Conservation (phyloP, 2,797 vertebrate species). For the Stomatorhinus walkeri region DNA sequence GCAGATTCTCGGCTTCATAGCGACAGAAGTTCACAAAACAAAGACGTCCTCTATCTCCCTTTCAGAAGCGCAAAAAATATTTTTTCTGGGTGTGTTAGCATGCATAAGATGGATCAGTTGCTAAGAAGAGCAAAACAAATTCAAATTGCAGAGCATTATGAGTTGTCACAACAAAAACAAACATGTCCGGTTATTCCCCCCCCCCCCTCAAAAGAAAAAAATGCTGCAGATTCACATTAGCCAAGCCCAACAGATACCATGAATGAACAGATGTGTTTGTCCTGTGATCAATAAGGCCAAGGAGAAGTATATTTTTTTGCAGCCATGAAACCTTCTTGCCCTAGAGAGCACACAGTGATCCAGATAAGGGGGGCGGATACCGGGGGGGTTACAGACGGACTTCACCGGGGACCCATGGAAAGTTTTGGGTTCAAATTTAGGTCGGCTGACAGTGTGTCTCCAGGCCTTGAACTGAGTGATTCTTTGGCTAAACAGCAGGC, state of each 20-base stretch:
- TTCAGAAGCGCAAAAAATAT: neutral
- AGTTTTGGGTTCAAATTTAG: neutral
- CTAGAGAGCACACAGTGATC: neutral
- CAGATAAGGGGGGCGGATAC: neutral
- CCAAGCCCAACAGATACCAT: neutral
- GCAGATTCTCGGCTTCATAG: neutral
- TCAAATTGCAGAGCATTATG: neutral
- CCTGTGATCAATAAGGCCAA: neutral
- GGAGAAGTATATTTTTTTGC: neutral
- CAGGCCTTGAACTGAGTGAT: neutral
- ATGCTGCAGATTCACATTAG: neutral
- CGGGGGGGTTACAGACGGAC: neutral
- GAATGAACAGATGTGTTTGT: neutral
- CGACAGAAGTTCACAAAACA: neutral
- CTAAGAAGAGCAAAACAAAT: neutral
- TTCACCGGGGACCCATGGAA: neutral
- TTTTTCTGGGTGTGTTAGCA: neutral
- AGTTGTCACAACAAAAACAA: neutral
- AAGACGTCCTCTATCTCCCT: neutral
- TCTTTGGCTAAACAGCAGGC: neutral
- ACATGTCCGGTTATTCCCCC: neutral
- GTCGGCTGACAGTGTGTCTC: neutral
- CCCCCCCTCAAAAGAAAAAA: neutral
- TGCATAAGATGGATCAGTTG: neutral
- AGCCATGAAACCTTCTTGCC: neutral